Evolutionary conservation across 2,888 invertebrate genomes (phyloP), one percentile per base, ranked within the genome.

Genomic region (Lepidochrysops patricia): DNA sequence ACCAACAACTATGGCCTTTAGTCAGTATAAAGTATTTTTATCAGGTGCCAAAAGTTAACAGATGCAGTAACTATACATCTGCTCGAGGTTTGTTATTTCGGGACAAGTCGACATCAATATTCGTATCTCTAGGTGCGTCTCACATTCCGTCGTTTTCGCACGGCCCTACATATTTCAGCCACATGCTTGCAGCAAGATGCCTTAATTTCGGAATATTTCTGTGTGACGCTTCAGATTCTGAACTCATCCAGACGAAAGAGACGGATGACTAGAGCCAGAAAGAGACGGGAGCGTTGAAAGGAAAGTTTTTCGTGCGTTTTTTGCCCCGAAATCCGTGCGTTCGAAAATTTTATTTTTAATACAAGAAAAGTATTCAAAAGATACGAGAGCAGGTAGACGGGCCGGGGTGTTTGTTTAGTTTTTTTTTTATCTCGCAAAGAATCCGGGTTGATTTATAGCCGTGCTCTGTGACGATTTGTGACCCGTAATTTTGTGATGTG

Each of bases 261-360:
- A 83, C 68, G 59, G 60, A 37, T 57, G 35, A 67, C 60, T 57
- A 50, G 48, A 57, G 77, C 61, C 35, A 66, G 72, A 81, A 63
- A 69, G 75, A 69, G 80, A 80, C 62, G 61, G 70, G 62, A 32
- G 61, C 58, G 64, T 67, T 75, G 76, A 77, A 79, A 80, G 79
- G 76, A 78, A 73, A 74, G 84, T 87, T 88, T 87, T 87, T 88
- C 82, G 71, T 80, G 75, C 77, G 76, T 87, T 88, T 88, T 89
- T 89, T 89, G 88, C 72, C 72, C 79, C 78, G 74, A 76, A 84
- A 84, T 82, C 82, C 81, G 77, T 82, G 83, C 78, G 80, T 82
- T 85, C 81, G 79, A 73, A 82, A 82, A 77, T 84, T 85, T 87
- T 88, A 86, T 70, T 88, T 89, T 87, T 84, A 88, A 85, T 86